Conservation (phyloP, 1,140 invertebrate species). For the Drosophila gunungcola region DNA sequence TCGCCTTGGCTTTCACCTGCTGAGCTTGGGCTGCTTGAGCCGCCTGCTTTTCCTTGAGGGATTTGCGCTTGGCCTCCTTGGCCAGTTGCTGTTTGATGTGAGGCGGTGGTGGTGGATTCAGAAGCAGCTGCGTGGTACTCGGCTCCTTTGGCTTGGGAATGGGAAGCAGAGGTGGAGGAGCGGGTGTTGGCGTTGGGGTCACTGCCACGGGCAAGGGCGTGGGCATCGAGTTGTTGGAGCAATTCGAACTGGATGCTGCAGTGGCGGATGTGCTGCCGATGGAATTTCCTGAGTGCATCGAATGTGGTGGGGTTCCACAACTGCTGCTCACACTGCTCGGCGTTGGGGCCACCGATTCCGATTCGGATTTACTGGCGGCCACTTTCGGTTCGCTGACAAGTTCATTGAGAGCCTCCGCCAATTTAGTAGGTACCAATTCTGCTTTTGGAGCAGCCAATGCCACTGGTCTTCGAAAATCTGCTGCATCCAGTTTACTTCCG, state of each 20-base stretch:
- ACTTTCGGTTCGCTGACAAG: constrained; percentile 64
- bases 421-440: constrained; percentile 73
- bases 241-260: constrained; percentile 63
- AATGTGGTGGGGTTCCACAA: constrained; percentile 78
- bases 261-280: constrained; percentile 75
- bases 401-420: constrained; percentile 73
- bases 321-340: constrained; percentile 76
- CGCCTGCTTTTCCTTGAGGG: constrained; percentile 75
- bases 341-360: constrained; percentile 56
- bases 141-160: constrained; percentile 85
- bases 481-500: constrained; percentile 67
- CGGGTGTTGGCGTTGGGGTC: constrained; percentile 7
- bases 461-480: constrained; percentile 77
- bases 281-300: constrained; percentile 79
- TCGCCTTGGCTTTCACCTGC: constrained; percentile 87
- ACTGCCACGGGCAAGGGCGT: constrained; percentile 1
- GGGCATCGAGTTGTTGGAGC: constrained; percentile 41
- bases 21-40: constrained; percentile 59
- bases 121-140: constrained; percentile 67
- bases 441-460: constrained; percentile 68
- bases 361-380: constrained; percentile 43
- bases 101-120: constrained; percentile 79
- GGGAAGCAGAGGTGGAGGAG: constrained; percentile 79
- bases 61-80: constrained; percentile 81
- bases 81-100: constrained; percentile 80